Evolutionary conservation across 1,140 invertebrate genomes (phyloP), one percentile per base, ranked within the genome.

Genomic region (Drosophila truncata): DNA sequence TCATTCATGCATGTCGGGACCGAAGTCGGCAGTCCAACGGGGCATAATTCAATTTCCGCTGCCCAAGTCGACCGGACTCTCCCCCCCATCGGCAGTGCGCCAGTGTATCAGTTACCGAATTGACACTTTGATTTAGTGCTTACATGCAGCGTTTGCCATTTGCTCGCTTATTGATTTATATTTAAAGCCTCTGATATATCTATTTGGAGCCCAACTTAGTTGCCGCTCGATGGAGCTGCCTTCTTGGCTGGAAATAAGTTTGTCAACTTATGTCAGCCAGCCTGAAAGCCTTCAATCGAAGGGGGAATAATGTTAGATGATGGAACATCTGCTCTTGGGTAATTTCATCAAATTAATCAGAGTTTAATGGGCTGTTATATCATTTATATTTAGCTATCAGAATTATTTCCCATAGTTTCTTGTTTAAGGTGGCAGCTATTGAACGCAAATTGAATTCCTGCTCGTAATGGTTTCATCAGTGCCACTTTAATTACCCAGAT

Each of bases 101-200:
- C 62, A 88, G 80, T 88, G 85, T 88, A 88, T 88, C 84, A 81
- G 81, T 90, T 88, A 78, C 69, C 62, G 87, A 84, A 90, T 90
- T 88, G 84, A 90, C 85, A 88, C 78, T 78, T 88, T 88, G 84
- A 88, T 88, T 88, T 88, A 88, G 78, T 85, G 84, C 85, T 90
- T 84, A 88, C 84, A 86, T 86, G 82, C 73, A 63, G 58, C 64
- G 73, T 74, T 88, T 66, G 65, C 80, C 84, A 88, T 87, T 87
- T 90, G 73, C 79, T 54, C 82, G 65, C 59, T 81, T 90, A 90
- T 90, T 88, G 84, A 88, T 88, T 88, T 88, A 88, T 88, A 88
- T 88, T 90, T 84, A 75, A 80, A 83, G 80, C 64, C 73, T 52
- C 82, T 84, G 80, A 87, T 83, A 67, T 70, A 71, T 88, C 79